Percentiles rank a stretch among this genome's conserved stretches.
These are phyloP conservation scores for Drosophila testacea DNA, from an alignment of 2,888 invertebrate species.

Conservation along the genomic window DNA sequence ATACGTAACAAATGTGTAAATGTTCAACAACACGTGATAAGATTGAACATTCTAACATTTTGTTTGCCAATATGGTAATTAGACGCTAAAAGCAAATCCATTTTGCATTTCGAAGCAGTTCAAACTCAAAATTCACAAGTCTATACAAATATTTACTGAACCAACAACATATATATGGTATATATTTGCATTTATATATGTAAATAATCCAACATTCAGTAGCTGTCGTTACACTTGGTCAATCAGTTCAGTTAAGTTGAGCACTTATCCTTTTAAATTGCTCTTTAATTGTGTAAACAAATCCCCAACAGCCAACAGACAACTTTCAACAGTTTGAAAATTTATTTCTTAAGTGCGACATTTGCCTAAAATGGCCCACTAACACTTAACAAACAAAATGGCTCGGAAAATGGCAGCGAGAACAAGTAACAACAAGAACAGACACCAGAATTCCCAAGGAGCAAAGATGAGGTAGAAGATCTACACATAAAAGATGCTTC, in stretches of 20 bases:
- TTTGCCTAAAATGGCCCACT: slow-evolving; percentile 45
- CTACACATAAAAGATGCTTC: slow-evolving; percentile 53
- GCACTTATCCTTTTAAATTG: slow-evolving; percentile 11
- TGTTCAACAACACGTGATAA: slow-evolving; percentile 25
- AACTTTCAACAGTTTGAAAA: slow-evolving; percentile 25
- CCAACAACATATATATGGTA: neutral
- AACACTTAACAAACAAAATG: slow-evolving; percentile 37
- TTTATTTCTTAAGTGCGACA: slow-evolving; percentile 46
- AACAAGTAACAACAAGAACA: slow-evolving; percentile 20
- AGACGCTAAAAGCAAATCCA: slow-evolving; percentile 16
- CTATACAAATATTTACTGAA: slow-evolving; percentile 23
- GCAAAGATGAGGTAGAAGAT: slow-evolving; percentile 33
- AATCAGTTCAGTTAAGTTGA: slow-evolving; percentile 13
- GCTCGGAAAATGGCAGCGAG: slow-evolving; percentile 27
- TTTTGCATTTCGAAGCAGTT: slow-evolving; percentile 24
- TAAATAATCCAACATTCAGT: slow-evolving; percentile 8
- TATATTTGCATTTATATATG: neutral
- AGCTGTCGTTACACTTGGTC: slow-evolving; percentile 3
- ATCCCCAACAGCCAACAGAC: slow-evolving; percentile 25
- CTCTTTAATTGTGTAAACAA: slow-evolving; percentile 33
- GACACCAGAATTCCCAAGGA: neutral
- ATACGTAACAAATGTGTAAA: slow-evolving; percentile 34
- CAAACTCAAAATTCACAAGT: slow-evolving; percentile 12
- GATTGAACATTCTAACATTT: slow-evolving; percentile 19
- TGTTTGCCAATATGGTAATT: slow-evolving; percentile 39